Conservation (phyloP, 2,797 vertebrate genomes). For the Acridotheres tristis region DNA sequence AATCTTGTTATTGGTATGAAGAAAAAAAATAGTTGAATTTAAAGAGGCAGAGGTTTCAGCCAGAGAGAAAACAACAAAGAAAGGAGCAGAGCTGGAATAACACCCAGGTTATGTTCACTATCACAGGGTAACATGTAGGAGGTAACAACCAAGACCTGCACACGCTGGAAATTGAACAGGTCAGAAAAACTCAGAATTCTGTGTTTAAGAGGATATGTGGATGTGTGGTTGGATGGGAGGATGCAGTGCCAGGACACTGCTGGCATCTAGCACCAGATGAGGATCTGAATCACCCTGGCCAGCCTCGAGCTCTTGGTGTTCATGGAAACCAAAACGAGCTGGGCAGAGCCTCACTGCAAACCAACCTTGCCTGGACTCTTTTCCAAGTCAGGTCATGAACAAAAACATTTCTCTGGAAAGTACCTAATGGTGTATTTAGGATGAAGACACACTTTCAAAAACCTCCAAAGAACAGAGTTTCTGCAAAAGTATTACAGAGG, state of each 20-base stretch:
- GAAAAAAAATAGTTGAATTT: neutral
- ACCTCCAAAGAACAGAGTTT: neutral
- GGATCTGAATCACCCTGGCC: constrained; percentile 17
- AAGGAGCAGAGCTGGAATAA: neutral
- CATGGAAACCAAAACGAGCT: neutral
- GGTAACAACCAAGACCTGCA: neutral
- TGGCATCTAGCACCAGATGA: neutral
- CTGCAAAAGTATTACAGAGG: neutral
- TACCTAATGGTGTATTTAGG: neutral
- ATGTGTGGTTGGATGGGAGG: neutral
- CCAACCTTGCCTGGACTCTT: neutral
- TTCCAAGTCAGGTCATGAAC: neutral
- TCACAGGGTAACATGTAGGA: neutral
- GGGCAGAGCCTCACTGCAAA: neutral
- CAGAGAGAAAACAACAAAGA: neutral
- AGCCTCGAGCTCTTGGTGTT: neutral
- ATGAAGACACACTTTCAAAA: neutral
- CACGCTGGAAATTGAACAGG: neutral
- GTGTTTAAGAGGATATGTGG: neutral
- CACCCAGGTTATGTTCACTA: neutral
- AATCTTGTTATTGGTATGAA: neutral
- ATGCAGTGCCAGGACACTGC: neutral
- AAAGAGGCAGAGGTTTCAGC: neutral
- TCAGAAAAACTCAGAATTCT: neutral
- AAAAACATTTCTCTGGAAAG: constrained; percentile 19